A percentile compares a stretch with the other conserved stretches of the same genome.
phyloP scores from a whole-genome alignment of 2,888 invertebrate genomes.

The Lissonota sp. region DNA sequence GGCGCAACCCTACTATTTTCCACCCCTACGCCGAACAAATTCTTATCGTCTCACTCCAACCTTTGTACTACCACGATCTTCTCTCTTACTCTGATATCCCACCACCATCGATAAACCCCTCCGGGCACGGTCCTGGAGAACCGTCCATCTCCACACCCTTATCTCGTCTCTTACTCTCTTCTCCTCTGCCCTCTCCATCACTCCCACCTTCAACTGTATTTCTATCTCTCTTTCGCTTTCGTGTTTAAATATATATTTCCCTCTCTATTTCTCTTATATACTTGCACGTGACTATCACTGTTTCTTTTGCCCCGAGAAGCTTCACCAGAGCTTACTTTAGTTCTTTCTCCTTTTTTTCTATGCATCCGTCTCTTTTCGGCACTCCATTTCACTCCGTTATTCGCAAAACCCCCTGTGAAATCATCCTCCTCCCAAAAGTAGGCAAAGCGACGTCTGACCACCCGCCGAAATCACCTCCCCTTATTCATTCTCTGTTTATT shows the following conservation, averaged over 20 bases:
- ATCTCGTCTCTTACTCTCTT: conserved; percentile 41
- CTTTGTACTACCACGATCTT: neutral
- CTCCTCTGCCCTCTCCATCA: conserved; percentile 19
- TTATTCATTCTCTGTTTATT: conserved; percentile 10
- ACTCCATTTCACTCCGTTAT: conserved; percentile 34
- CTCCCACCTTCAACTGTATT: conserved; percentile 38
- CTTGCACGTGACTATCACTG: conserved; percentile 29
- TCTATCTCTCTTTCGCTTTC: conserved; percentile 35
- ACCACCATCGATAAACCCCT: conserved; percentile 79
- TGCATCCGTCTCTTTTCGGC: conserved; percentile 41
- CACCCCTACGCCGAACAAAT: conserved; percentile 51
- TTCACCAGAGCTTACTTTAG: conserved; percentile 4
- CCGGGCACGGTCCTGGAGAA: conserved; percentile 49
- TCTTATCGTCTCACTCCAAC: conserved; percentile 36
- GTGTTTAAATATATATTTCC: conserved; percentile 42
- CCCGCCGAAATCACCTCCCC: conserved; percentile 42
- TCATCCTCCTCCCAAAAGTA: conserved; percentile 4
- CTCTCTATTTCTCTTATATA: conserved; percentile 38
- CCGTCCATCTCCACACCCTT: conserved; percentile 63
- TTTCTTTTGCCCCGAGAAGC: conserved; percentile 38
- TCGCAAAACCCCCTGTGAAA: neutral
- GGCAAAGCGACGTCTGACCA: conserved; percentile 31
- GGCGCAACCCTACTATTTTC: conserved; percentile 50
- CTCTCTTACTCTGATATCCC: conserved; percentile 69
- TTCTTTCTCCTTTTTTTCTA: conserved; percentile 23